Evolutionary conservation across 2,113 vertebrate genomes (phyloP), one percentile per base, ranked within the genome.

Genomic region (Ploceus nigricollis): DNA sequence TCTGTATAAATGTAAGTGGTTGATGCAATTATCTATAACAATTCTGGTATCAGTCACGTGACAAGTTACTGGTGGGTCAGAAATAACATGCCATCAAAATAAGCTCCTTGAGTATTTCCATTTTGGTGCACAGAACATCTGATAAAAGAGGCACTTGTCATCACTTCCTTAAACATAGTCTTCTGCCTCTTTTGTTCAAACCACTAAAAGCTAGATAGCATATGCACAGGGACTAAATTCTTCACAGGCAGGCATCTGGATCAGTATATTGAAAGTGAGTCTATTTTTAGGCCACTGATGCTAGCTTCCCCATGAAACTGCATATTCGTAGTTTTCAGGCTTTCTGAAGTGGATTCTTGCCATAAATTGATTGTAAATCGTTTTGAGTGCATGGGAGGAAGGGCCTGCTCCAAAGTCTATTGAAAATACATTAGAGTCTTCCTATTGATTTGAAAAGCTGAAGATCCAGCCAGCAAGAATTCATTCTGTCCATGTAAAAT

Each of bases 1-100:
- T 96, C 82, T 96, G 91, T 91, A 86, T 82, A 95, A 96, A 83
- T 95, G 61, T 96, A 95, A 97, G 96, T 90, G 89, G 97, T 89
- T 97, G 93, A 97, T 97, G 95, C 90, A 96, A 91, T 94, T 97
- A 87, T 86, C 79, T 86, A 25, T 83, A 97, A 96, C 93, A 94
- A 94, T 96, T 96, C 97, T 96, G 89, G 66, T 94, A 94, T 91
- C 97, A 95, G 94, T 96, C 44, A n/a, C 31, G 12, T 88, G 92
- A 86, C 68, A 88, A 95, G 76, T 95, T 80, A 79, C 47, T 78
- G 20, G 14, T 10, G 22, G 40, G 33, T 37, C 70, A 83, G 75
- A 95, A 88, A 96, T 73, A 96, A 90, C 76, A 75, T 92, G 76
- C 51, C 76, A 96, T 95, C 90, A 90, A 95, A 97, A 97, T 54